Evolutionary conservation across 2,888 invertebrate species (phyloP).

Genomic region (Corythucha ciliata): DNA sequence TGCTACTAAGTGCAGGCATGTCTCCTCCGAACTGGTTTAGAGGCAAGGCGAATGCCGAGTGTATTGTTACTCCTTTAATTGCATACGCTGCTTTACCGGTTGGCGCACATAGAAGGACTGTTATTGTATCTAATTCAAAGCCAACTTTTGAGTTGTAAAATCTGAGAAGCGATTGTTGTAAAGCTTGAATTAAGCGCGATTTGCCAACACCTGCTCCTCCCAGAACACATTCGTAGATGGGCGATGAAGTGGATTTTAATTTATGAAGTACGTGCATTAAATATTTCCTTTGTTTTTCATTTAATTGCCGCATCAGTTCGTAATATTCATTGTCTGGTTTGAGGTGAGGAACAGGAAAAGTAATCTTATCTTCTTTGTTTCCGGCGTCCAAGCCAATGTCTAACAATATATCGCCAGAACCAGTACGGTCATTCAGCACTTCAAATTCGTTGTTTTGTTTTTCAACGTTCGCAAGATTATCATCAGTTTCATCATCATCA

Average conservation of each 20-base stretch:
- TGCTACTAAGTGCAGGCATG: constrained; percentile 17
- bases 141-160: constrained; percentile 18
- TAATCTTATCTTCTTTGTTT: neutral
- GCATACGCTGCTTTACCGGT: constrained; percentile 31
- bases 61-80: constrained; percentile 29
- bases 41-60: constrained; percentile 28
- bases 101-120: constrained; percentile 28
- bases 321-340: constrained; percentile 8
- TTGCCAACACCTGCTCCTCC: constrained; percentile 28
- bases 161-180: constrained; percentile 24
- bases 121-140: constrained; percentile 16
- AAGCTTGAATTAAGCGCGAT: constrained; percentile 28
- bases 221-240: constrained; percentile 6
- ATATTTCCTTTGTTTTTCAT: constrained; percentile 14
- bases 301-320: neutral
- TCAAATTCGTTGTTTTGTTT: constrained; percentile 1
- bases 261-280: neutral
- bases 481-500: constrained; percentile 8
- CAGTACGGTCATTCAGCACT: constrained; percentile 12
- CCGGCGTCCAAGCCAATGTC: neutral
- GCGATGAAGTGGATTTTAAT: neutral
- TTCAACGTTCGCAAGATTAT: neutral
- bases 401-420: constrained; percentile 13
- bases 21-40: constrained; percentile 19
- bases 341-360: neutral